Base-by-base conservation (phyloP, 2,113 vertebrate genomes). In the Oreocharis arfaki region DNA sequence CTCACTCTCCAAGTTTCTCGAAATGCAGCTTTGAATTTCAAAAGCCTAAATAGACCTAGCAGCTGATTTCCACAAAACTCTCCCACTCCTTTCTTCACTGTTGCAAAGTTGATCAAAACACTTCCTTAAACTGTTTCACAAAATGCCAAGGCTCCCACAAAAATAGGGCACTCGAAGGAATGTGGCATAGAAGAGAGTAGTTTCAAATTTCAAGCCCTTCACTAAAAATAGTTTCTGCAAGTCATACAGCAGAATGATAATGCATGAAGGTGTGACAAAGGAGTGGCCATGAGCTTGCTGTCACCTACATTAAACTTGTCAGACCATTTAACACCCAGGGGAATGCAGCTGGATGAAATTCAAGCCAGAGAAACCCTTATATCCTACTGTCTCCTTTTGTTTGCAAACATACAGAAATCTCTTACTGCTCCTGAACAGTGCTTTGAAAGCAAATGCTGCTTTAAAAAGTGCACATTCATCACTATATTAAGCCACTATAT, bases 401-500 rank as follows among this genome's bases (percentile, higher is more conserved):
- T 88, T 68, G 60, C 76, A 68, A 57, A 83, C 59, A 79, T 3
- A n/a, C 5, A 63, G 39, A 81, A 68, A 27, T 68, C 27, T 75
- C 50, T 74, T 52, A 13, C 79, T 19, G 59, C 50, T 88, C 63
- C 75, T 47, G 7, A 90, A 27, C 14, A 23, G 19, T 13, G n/a
- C 73, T 90, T 78, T 46, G 60, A 77, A 84, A 95, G 76, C 24
- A 74, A 96, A 86, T 15, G 39, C 11, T 39, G 59, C 71, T 86
- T 93, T 33, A 71, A 16, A 96, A 93, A n/a, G n/a, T 64, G 44
- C 61, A 81, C 20, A 76, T 37, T 56, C 60, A 78, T 95, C 79
- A 28, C 81, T 90, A n/a, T 27, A 63, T 69, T 78, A 93, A 96
- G 52, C 82, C 88, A 95, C 90, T 89, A 68, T 20, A 91, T 80